Conservation (phyloP, 2,888 invertebrate genomes). For the Invenusta paracnida region DNA sequence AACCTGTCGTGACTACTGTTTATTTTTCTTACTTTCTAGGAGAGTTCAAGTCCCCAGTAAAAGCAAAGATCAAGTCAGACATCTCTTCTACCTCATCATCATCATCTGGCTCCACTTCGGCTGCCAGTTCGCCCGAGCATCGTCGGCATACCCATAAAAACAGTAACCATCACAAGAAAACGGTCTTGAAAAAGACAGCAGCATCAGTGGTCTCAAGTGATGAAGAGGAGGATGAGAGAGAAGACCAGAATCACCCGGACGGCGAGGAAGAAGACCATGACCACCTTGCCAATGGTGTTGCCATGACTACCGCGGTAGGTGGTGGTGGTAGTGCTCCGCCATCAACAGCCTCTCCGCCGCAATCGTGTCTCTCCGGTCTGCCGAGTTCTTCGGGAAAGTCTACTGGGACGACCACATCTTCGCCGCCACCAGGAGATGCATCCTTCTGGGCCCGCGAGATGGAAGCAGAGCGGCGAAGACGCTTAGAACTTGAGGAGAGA, state of each 20-base stretch:
- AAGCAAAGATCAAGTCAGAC: neutral
- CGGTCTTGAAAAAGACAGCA: too few relatives aligned
- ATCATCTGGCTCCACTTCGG: neutral
- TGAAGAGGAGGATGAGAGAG: too few relatives aligned
- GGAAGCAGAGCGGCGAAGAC: neutral
- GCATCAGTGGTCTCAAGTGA: too few relatives aligned
- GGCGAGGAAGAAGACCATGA: neutral
- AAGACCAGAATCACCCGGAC: too few relatives aligned
- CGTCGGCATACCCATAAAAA: too few relatives aligned
- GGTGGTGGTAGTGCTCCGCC: too few relatives aligned
- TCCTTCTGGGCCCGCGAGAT: neutral
- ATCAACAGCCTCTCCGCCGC: neutral
- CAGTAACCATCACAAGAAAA: too few relatives aligned
- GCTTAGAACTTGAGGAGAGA: neutral
- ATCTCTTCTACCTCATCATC: neutral
- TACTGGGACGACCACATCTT: neutral
- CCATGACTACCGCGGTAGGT: too few relatives aligned
- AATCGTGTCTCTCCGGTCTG: too few relatives aligned
- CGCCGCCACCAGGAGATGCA: neutral
- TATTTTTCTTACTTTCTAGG: too few relatives aligned
- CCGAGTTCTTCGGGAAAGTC: neutral
- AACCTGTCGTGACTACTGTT: too few relatives aligned
- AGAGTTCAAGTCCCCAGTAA: neutral
- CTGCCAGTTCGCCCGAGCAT: too few relatives aligned
- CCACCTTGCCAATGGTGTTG: neutral